A percentile compares a stretch with the other conserved stretches of the same genome.
Evolutionary conservation across 2,797 vertebrate genomes (phyloP).

Genomic region (Pseudochirops corinnae): DNA sequence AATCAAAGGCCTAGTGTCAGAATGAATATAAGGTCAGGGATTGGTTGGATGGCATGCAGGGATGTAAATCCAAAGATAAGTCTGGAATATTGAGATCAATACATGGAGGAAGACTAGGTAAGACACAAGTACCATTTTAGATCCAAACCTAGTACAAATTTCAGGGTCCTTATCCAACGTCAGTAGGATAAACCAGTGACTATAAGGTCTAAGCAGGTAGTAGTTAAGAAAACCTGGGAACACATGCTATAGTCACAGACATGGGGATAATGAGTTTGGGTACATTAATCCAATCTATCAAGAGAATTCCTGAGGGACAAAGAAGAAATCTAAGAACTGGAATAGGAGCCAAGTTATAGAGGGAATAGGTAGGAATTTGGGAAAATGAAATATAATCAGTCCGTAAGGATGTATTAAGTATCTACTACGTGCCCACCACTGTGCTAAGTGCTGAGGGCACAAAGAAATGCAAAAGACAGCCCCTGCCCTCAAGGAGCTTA

Average conservation of each 20-base stretch:
- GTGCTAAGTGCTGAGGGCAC: not conserved
- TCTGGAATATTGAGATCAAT: not conserved
- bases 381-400: not conserved
- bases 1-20: not conserved
- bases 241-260: not conserved
- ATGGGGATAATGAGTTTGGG: not conserved
- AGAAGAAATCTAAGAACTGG: not conserved
- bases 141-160: not conserved
- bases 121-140: not conserved
- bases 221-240: not conserved
- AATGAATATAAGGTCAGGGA: not conserved
- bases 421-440: not conserved
- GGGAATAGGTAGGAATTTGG: not conserved
- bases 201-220: not conserved
- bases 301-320: not conserved
- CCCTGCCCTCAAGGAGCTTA: not conserved
- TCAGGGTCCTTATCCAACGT: not conserved
- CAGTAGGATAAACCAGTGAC: not conserved
- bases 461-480: not conserved
- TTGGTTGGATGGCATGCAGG: not conserved
- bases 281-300: not conserved
- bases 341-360: not conserved
- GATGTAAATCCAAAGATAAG: not conserved
- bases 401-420: not conserved
- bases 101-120: not conserved